These are phyloP conservation scores for Prosapia bicincta DNA, from an alignment of 2,888 invertebrate species.

Conservation along the genomic window DNA sequence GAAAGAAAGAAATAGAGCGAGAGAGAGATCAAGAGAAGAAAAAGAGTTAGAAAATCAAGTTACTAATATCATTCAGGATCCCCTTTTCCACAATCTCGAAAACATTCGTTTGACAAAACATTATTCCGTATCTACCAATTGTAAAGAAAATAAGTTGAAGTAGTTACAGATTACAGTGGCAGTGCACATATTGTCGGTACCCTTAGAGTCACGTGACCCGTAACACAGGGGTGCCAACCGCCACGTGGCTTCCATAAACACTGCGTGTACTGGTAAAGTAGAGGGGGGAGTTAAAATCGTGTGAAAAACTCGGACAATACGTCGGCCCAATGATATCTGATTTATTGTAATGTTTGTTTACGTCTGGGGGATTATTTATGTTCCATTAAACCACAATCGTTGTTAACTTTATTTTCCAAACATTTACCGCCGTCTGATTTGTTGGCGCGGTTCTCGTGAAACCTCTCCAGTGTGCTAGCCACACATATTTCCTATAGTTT, in stretches of 20 bases:
- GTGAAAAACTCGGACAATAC: not conserved
- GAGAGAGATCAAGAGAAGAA: too few relatives aligned
- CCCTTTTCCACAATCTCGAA: too few relatives aligned
- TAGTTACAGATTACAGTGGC: not conserved
- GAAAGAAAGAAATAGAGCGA: too few relatives aligned
- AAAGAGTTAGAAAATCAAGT: too few relatives aligned
- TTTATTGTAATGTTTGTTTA: constrained; percentile 2
- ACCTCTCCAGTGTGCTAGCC: too few relatives aligned
- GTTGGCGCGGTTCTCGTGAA: not conserved
- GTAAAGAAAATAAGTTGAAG: not conserved
- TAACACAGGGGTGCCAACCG: not conserved
- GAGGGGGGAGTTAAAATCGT: not conserved
- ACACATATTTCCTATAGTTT: too few relatives aligned
- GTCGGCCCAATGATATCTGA: not conserved
- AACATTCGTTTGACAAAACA: not conserved
- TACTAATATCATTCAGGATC: too few relatives aligned
- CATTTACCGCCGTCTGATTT: not conserved
- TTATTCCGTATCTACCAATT: not conserved
- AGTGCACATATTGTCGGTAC: not conserved
- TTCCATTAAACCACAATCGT: not conserved
- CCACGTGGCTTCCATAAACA: not conserved
- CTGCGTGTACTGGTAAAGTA: not conserved
- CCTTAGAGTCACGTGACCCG: not conserved
- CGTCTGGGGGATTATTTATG: not conserved
- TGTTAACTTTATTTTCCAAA: not conserved